Percentiles rank a stretch among this genome's conserved stretches.
Evolutionary conservation across 1,140 invertebrate genomes (phyloP).

Genomic region (Diorhabda sublineata): DNA sequence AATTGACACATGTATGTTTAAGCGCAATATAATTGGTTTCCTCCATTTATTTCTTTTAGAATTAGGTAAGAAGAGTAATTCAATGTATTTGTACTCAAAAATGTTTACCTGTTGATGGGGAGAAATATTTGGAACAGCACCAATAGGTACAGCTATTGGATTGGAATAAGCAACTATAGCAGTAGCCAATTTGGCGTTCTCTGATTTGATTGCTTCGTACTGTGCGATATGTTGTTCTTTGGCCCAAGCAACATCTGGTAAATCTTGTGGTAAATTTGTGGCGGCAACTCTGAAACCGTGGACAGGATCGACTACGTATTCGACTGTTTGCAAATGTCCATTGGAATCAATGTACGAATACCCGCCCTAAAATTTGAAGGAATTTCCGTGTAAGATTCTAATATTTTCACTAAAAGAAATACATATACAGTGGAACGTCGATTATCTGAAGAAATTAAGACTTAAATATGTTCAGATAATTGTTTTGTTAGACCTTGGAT

Average conservation of each 20-base stretch:
- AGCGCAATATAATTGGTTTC: too few relatives aligned
- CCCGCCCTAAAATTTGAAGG: constrained; percentile 13
- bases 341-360: constrained; percentile 53
- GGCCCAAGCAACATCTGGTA: constrained; percentile 43
- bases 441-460: too few relatives aligned
- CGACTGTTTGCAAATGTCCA: constrained; percentile 61
- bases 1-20: too few relatives aligned
- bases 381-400: too few relatives aligned
- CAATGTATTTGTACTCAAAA: too few relatives aligned
- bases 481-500: too few relatives aligned
- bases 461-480: too few relatives aligned
- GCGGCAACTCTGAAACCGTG: constrained; percentile 65
- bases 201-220: constrained; percentile 36
- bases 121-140: constrained; percentile 23
- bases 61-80: too few relatives aligned
- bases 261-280: constrained; percentile 59
- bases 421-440: too few relatives aligned
- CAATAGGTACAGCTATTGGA: constrained; percentile 30
- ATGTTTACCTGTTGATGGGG: constrained; percentile 12
- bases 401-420: too few relatives aligned
- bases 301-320: constrained; percentile 63
- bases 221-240: constrained; percentile 41
- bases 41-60: too few relatives aligned
- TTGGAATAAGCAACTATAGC: constrained; percentile 32
- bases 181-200: constrained; percentile 31